phyloP scores from a whole-genome alignment of 2,797 vertebrate genomes.

The Cyprinella venusta region DNA sequence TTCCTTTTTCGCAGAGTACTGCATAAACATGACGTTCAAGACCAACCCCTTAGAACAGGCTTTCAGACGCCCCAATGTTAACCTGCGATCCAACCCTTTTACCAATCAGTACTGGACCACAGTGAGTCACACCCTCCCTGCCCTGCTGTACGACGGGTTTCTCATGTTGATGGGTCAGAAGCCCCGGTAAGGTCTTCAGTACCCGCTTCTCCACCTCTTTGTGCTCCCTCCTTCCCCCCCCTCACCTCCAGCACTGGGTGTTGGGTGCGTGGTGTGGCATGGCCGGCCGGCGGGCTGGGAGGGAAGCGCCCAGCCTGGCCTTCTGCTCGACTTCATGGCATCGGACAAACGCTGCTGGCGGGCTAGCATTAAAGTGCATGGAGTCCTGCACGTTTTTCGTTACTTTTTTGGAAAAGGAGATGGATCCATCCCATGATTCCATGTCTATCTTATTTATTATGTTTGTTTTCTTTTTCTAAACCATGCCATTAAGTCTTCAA shows the following conservation, averaged over 20 bases:
- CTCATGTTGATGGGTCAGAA: constrained; percentile 89
- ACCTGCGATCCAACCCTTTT: constrained; percentile 82
- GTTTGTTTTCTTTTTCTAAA: constrained; percentile 27
- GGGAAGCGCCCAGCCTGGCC: constrained; percentile 62
- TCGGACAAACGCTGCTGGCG: constrained; percentile 59
- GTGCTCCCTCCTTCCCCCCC: constrained; percentile 49
- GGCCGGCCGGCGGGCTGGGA: constrained; percentile 29
- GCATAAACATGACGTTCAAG: constrained; percentile 85
- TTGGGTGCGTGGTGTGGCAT: constrained; percentile 66
- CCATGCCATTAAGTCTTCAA: constrained; percentile 63
- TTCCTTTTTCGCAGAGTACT: constrained; percentile 85
- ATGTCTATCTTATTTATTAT: background rate
- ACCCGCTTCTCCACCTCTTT: constrained; percentile 60
- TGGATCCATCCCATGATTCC: constrained; percentile 20
- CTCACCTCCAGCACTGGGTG: constrained; percentile 59
- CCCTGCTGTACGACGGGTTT: constrained; percentile 85
- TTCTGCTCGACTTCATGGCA: constrained; percentile 73
- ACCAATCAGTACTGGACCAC: constrained; percentile 83
- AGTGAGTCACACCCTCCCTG: constrained; percentile 82
- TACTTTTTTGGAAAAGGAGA: background rate
- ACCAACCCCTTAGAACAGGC: constrained; percentile 89
- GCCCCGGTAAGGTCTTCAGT: constrained; percentile 89
- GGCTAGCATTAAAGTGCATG: constrained; percentile 64
- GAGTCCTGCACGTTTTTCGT: constrained; percentile 46
- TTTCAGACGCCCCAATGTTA: constrained; percentile 86